Evolutionary conservation across 2,113 vertebrate genomes (phyloP).

Genomic region (Crotalus horridus): DNA sequence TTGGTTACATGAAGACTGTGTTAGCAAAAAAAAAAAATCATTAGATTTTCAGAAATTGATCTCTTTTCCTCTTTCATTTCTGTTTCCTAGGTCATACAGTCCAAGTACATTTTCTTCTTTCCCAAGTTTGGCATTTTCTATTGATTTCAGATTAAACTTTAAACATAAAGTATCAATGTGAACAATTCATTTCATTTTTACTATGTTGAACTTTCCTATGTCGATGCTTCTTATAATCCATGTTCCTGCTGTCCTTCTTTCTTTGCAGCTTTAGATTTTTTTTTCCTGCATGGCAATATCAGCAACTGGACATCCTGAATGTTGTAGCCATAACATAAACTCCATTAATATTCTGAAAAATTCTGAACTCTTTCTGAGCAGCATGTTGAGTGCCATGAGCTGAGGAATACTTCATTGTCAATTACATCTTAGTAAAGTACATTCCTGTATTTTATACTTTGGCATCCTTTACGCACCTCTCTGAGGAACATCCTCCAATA

Average conservation of each 20-base stretch:
- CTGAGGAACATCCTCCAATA: neutral
- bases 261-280: neutral
- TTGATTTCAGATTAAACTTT: neutral
- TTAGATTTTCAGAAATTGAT: neutral
- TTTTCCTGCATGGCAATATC: neutral
- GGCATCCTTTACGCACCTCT: neutral
- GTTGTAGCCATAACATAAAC: neutral
- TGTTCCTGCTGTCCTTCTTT: neutral
- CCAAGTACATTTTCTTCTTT: neutral
- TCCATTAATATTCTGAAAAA: neutral
- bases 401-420: neutral
- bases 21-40: neutral
- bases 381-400: neutral
- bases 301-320: neutral
- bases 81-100: neutral
- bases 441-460: neutral
- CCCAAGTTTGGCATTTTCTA: neutral
- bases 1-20: neutral
- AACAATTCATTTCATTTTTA: neutral
- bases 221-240: neutral
- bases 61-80: neutral
- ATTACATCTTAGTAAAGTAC: neutral
- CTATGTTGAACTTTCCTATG: neutral
- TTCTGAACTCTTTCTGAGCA: neutral
- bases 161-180: neutral